Conservation (phyloP, 2,113 vertebrate genomes). For the Dermatemys mawii region DNA sequence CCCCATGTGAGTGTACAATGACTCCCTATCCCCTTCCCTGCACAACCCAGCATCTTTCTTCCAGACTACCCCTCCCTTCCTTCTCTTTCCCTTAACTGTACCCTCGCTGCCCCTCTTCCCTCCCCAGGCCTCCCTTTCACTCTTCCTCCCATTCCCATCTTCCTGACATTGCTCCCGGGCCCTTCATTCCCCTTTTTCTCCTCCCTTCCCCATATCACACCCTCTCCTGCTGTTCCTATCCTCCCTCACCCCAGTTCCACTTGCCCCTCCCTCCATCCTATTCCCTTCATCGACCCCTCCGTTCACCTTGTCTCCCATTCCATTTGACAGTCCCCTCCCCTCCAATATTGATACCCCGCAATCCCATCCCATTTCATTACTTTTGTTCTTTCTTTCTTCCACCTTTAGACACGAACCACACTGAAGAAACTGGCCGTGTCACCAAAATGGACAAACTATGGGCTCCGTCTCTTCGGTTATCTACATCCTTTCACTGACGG, state of each 20-base stretch:
- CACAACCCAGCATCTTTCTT: neutral
- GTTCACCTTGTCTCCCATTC: neutral
- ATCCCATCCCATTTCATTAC: neutral
- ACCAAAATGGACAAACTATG: constrained; percentile 92
- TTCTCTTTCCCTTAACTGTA: neutral
- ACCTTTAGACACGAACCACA: constrained; percentile 83
- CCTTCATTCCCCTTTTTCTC: neutral
- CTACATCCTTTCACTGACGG: constrained; percentile 87
- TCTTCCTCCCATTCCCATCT: neutral
- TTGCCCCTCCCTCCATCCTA: neutral
- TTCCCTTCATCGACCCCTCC: neutral
- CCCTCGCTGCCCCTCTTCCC: no score
- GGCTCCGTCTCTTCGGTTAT: constrained; percentile 95
- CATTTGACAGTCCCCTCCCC: neutral
- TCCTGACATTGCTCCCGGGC: accelerated
- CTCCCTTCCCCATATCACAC: neutral
- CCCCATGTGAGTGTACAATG: constrained; percentile 87
- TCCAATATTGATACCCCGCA: neutral
- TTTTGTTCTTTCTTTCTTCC: neutral
- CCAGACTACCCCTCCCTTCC: neutral
- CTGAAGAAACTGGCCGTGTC: constrained; percentile 89
- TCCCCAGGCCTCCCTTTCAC: neutral
- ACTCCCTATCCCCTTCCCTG: accelerated
- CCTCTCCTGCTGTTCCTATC: neutral
- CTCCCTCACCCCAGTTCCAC: neutral